Evolutionary conservation across 1,140 invertebrate genomes (phyloP).

Genomic region (Camponotus vicinus): DNA sequence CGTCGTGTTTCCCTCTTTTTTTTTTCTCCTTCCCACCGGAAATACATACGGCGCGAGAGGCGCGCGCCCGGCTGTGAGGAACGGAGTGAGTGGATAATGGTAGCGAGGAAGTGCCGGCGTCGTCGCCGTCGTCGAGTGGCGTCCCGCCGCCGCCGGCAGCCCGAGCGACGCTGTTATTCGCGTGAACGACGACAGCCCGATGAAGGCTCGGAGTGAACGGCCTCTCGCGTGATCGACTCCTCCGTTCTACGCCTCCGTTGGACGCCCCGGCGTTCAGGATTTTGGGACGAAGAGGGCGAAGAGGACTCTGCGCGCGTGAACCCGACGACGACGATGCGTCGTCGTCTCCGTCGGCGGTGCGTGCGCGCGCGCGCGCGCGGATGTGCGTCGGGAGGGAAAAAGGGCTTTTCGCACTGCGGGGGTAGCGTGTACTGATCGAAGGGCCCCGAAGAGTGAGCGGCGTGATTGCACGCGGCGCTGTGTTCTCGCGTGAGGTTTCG

Average conservation of each 20-base stretch:
- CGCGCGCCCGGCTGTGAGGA: constrained; percentile 34
- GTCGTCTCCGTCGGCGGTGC: constrained; percentile 52
- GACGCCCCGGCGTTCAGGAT: constrained; percentile 5
- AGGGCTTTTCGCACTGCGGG: constrained; percentile 46
- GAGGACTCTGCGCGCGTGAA: constrained; percentile 36
- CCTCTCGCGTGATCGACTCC: constrained; percentile 30
- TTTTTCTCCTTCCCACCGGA: not conserved
- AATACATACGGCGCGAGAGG: constrained; percentile 18
- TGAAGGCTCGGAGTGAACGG: constrained; percentile 69
- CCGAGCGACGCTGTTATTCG: constrained; percentile 61
- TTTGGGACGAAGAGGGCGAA: constrained; percentile 26
- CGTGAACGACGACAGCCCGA: constrained; percentile 61
- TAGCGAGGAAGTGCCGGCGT: constrained; percentile 71
- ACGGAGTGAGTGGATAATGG: constrained; percentile 55
- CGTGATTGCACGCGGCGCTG: constrained; percentile 30
- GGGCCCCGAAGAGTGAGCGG: constrained; percentile 9
- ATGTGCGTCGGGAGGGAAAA: constrained; percentile 39
- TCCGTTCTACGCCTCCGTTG: not conserved
- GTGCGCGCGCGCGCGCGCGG: constrained; percentile 56
- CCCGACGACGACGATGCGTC: constrained; percentile 12
- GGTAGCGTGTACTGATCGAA: constrained; percentile 47
- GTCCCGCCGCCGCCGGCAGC: constrained; percentile 65
- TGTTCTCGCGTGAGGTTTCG: constrained; percentile 27
- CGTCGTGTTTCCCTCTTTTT: constrained; percentile 47
- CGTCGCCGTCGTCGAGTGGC: constrained; percentile 66